Evolutionary conservation across 2,113 vertebrate genomes (phyloP).

Genomic region (Haemorhous mexicanus): DNA sequence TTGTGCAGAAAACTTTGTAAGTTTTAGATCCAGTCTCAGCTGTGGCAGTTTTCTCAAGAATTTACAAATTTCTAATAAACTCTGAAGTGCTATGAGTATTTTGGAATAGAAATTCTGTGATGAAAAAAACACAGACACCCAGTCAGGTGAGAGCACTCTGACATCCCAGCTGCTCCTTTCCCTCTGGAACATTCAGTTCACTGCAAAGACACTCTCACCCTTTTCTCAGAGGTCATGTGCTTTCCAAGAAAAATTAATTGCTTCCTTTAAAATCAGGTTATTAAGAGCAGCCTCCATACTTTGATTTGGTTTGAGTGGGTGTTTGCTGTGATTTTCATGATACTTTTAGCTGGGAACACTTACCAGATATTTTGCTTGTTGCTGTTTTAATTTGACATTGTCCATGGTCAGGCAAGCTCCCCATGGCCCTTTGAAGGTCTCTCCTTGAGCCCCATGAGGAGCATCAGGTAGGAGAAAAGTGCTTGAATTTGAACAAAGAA

Average conservation of each 20-base stretch:
- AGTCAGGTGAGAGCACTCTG: neutral
- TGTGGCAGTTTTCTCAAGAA: neutral
- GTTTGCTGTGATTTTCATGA: neutral
- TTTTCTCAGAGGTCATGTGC: neutral
- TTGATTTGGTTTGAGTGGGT: neutral
- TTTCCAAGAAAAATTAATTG: neutral
- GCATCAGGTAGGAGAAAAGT: neutral
- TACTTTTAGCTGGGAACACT: neutral
- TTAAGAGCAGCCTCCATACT: neutral
- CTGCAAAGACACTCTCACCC: neutral
- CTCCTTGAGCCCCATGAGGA: neutral
- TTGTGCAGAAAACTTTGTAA: neutral
- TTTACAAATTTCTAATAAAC: neutral
- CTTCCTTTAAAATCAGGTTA: neutral
- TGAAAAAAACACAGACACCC: neutral
- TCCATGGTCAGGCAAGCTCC: neutral
- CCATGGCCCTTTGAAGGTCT: neutral
- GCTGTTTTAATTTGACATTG: neutral
- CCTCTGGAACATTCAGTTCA: fast-evolving
- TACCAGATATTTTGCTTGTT: neutral
- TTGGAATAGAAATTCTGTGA: neutral
- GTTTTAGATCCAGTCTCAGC: neutral
- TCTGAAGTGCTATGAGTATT: neutral
- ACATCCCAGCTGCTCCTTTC: fast-evolving
- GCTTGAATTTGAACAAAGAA: neutral